Evolutionary conservation across 1,140 invertebrate species (phyloP), one percentile per base, ranked within the genome.

Genomic region (Pseudachorutes palmiensis): DNA sequence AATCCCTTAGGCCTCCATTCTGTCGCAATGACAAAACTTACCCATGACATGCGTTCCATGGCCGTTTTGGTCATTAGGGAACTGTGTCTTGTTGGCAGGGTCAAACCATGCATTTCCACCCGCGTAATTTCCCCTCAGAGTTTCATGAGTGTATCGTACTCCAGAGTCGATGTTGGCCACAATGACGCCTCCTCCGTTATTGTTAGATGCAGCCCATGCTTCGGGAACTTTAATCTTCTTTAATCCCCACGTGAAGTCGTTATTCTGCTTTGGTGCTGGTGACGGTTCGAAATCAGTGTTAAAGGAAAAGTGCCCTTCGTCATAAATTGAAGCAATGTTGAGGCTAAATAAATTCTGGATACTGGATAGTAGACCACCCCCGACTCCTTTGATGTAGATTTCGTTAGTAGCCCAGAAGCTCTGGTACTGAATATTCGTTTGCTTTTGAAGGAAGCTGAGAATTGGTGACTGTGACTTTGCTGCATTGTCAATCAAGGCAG

Each of bases 371-470:
- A 62, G 29, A 1, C 14, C 29, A 3, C 12, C 29, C 14, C 26
- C 19, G 30, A 49, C 58, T 26, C 41, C 33, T 29, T 48, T 31
- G 1, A 69, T 57, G 28, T 14, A 65, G 28, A 69, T 51, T 30
- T 61, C 29, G 36, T 69, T 69, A 1, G 26, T 65, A 19, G 62
- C 36, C 67, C 67, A 69, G 29, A 69, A 60, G n/a, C 22, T 65
- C 24, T 61, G 29, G 65, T 32, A 62, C 16, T 62, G 19, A 41
- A 49, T 14, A 22, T 32, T 29, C 22, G 58, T 14, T 9, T 60
- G 51, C 2, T 33, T 24, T 9, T 30, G 2, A 9, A 67, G 45
- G 12, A 62, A 41, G 14, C 24, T 33, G 12, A 62, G 41, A 29
- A 67, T 29, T 16, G n/a, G 24, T 19, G 28, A 2, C 30, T 67